phyloP scores from a whole-genome alignment of 1,140 invertebrate species.

The Saccostrea echinata region DNA sequence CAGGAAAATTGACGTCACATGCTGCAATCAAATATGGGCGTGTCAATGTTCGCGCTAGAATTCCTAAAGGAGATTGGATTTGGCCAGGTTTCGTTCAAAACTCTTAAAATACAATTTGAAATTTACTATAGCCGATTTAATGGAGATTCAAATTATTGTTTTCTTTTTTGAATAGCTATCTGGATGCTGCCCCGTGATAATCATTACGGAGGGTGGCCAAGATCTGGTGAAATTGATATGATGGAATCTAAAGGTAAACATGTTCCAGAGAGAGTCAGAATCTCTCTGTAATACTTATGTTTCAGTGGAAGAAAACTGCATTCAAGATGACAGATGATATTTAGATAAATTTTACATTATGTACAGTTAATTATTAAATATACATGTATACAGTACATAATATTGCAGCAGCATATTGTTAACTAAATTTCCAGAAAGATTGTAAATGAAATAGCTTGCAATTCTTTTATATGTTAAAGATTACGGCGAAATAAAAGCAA shows the following conservation, averaged over 20 bases:
- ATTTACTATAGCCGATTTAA: not conserved
- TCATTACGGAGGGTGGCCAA: slow-evolving; percentile 78
- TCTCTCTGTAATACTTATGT: too few species aligned
- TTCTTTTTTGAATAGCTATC: slow-evolving; percentile 68
- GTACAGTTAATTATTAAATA: too few species aligned
- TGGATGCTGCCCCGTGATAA: slow-evolving; percentile 76
- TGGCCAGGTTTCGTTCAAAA: slow-evolving; percentile 83
- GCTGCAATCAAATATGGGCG: slow-evolving; percentile 50
- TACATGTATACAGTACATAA: too few species aligned
- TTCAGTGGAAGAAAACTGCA: too few species aligned
- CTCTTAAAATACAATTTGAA: not conserved
- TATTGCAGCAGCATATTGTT: too few species aligned
- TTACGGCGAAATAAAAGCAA: too few species aligned
- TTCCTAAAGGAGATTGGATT: slow-evolving; percentile 86
- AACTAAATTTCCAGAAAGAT: too few species aligned
- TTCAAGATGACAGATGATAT: too few species aligned
- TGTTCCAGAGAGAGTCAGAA: too few species aligned
- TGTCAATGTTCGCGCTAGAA: slow-evolving; percentile 54
- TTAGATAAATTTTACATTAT: too few species aligned
- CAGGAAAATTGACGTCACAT: slow-evolving; percentile 46
- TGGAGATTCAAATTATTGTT: not conserved
- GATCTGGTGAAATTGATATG: slow-evolving; percentile 80
- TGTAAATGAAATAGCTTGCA: too few species aligned
- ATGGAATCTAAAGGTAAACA: slow-evolving; percentile 74
- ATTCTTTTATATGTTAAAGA: too few species aligned